Evolutionary conservation across 2,888 invertebrate species (phyloP).

Genomic region (Lobophora halterata): DNA sequence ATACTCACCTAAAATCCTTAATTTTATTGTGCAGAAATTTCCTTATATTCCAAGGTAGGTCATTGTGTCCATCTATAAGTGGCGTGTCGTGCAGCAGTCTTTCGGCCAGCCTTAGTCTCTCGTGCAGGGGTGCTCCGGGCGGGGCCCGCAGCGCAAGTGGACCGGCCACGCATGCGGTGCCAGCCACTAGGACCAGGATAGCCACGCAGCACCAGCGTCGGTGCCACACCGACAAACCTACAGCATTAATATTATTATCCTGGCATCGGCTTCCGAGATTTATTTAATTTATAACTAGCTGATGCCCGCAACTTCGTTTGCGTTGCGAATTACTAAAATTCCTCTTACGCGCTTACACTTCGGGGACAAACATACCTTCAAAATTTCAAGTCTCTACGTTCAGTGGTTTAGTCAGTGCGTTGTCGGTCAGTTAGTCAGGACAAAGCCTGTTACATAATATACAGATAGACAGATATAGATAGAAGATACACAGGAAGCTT

Average conservation of each 20-base stretch:
- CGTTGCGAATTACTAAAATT: no score
- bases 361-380: no score
- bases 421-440: no score
- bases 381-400: no score
- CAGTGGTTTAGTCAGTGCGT: no score
- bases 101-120: constrained; percentile 86
- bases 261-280: no score
- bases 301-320: no score
- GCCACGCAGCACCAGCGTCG: constrained; percentile 90
- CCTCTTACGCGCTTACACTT: no score
- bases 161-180: constrained; percentile 89
- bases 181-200: constrained; percentile 87
- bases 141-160: constrained; percentile 89
- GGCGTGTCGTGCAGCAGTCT: constrained; percentile 88
- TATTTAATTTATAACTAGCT: no score
- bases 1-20: constrained; percentile 87
- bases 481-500: no score
- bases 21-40: constrained; percentile 94
- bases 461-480: no score
- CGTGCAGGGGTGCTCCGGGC: constrained; percentile 88
- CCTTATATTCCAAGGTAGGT: constrained; percentile 94
- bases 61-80: constrained; percentile 93
- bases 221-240: constrained; percentile 71
- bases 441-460: no score
- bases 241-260: constrained; percentile 34